phyloP scores from a whole-genome alignment of 2,797 vertebrate genomes.

The Bradypus variegatus region DNA sequence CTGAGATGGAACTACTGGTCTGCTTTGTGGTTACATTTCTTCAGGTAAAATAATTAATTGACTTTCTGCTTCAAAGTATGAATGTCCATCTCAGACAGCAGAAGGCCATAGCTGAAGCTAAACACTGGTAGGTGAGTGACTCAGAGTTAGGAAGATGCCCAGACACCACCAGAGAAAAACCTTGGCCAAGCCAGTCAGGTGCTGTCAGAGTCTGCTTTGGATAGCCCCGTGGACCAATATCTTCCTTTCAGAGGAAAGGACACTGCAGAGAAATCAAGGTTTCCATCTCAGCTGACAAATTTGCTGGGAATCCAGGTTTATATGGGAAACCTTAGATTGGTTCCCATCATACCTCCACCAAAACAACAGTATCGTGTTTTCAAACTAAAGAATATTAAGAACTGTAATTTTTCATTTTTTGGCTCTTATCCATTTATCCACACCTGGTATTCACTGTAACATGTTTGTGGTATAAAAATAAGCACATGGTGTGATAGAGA shows the following conservation, averaged over 20 bases:
- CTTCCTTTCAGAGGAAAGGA: neutral
- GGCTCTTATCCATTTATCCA: neutral
- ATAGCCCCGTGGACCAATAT: neutral
- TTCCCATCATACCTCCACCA: neutral
- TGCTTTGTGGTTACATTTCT: conserved; percentile 1
- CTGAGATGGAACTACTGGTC: neutral
- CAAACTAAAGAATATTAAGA: neutral
- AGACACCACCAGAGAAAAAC: neutral
- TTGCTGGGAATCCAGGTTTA: neutral
- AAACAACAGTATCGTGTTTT: neutral
- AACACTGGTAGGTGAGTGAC: neutral
- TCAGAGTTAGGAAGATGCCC: neutral
- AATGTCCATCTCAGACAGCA: neutral
- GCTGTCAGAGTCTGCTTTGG: neutral
- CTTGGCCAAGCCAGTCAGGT: neutral
- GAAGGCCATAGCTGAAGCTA: neutral
- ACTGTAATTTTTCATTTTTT: neutral
- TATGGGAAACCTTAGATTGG: neutral
- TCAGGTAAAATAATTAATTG: conserved; percentile 21
- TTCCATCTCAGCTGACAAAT: neutral
- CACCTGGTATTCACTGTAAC: neutral
- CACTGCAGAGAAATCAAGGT: neutral
- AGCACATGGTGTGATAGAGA: neutral
- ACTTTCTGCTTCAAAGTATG: neutral
- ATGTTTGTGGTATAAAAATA: neutral